Evolutionary conservation across 2,113 vertebrate species (phyloP), one percentile per base, ranked within the genome.

Genomic region (Pteronura brasiliensis): DNA sequence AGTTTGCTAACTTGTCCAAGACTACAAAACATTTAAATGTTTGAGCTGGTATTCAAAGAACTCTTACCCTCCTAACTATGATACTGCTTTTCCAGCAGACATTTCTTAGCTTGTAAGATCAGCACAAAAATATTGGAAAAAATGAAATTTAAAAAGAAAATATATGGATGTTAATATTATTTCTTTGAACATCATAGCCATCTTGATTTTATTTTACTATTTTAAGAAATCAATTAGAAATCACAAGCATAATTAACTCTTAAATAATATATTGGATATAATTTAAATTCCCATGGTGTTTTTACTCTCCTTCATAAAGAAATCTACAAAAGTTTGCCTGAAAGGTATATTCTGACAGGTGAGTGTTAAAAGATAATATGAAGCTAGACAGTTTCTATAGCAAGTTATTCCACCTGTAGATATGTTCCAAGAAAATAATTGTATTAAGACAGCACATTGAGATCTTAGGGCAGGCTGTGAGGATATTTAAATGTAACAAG

Each of bases 401-500:
- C 23, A 72, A 81, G 52, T 27, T 77, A 6, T 2, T 87, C 14
- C 63, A 95, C n/a, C 8, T 93, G 4, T 31, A 89, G 10, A 14
- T 59, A 77, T 4, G 0, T 44, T 63, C 25, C 15, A 77, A 57
- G 34, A 84, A 88, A 88, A 82, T 61, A 93, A 95, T 25, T 85
- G 13, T 49, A 84, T 95, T 87, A 81, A 74, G 17, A 52, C 1
- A 92, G 10, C 13, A 47, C 39, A 39, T 4, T 81, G 63, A 90
- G 29, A 88, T 77, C 15, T 85, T 77, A 71, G 17, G 3, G 1
- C 71, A 77, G 44, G 23, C 67, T 27, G 17, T 59, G n/a, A 90
- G 25, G 36, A 93, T 39, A 93, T 76, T 90, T 90, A 77, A 92
- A 90, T 92, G 36, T 65, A 96, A 67, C 31, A 83, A 79, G 23